These are phyloP conservation scores for Amitus sp. DNA, from an alignment of 2,888 invertebrate species.

Conservation along the genomic window DNA sequence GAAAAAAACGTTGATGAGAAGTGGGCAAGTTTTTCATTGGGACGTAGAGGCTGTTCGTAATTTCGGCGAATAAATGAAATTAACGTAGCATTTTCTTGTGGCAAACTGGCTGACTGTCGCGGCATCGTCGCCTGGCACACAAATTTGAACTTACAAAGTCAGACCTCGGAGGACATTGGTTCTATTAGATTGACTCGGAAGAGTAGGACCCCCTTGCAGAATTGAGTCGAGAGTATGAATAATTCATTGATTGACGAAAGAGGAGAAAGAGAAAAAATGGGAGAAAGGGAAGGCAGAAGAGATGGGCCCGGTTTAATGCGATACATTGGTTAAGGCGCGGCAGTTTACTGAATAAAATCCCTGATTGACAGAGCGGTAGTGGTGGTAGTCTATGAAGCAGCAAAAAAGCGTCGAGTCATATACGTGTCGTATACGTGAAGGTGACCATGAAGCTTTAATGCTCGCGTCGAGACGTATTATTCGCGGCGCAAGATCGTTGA, in stretches of 20 bases:
- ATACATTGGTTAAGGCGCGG: constrained; percentile 60
- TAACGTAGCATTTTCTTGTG: not conserved
- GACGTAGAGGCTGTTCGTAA: not conserved
- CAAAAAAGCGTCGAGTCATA: constrained; percentile 53
- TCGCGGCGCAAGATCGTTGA: constrained; percentile 5
- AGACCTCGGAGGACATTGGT: constrained; percentile 15
- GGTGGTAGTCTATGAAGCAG: constrained; percentile 41
- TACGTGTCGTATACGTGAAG: too few species aligned
- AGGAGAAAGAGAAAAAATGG: too few species aligned
- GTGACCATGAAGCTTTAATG: constrained; percentile 21
- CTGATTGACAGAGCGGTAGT: constrained; percentile 59
- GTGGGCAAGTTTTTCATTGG: not conserved
- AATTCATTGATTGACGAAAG: constrained; percentile 53
- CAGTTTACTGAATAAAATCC: constrained; percentile 60
- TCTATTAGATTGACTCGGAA: constrained; percentile 52
- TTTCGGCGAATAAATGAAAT: constrained; percentile 1
- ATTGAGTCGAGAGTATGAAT: constrained; percentile 61
- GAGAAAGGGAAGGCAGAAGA: constrained; percentile 32
- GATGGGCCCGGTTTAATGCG: constrained; percentile 58
- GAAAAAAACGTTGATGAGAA: not conserved
- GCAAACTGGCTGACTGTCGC: not conserved
- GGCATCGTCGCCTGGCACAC: not conserved
- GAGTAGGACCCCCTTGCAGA: constrained; percentile 55
- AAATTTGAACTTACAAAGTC: too few species aligned
- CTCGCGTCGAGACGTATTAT: constrained; percentile 7